Evolutionary conservation across 2,888 invertebrate species (phyloP), one percentile per base, ranked within the genome.

Genomic region (Syritta pipiens): DNA sequence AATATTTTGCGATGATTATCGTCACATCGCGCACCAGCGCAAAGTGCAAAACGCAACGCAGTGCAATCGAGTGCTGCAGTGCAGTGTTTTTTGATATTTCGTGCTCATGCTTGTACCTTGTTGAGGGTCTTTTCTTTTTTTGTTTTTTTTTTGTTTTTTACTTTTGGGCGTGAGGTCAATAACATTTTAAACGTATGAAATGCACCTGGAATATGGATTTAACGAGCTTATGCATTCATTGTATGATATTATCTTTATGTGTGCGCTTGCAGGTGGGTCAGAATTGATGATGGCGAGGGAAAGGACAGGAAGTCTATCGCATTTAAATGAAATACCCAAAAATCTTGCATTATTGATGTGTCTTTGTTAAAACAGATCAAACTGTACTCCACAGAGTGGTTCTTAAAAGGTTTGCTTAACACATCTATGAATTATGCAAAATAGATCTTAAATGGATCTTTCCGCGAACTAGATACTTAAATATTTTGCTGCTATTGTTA

Each of bases 1-100:
- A 71, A 72, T 72, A 77, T 77, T 65, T 77, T 48, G 59, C 32
- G 77, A 71, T 72, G 65, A 67, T 72, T 72, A 77, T 77, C 74
- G 53, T 37, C 71, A 71, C 77, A 46, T 60, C 40, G 69, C 9
- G 24, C 7, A 35, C 32, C 65, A 46, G 30, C 30, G 30, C 4
- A 14, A 40, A 60, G 5, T 5, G 12, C 3, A 4, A 4, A 24
- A 22, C 10, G 12, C 5, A 19, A 32, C 7, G 26, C 37, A 42
- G 37, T 9, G 9, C 9, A 40, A 17, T 40, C 37, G 37, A 57
- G 48, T 35, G 30, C 51, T 14, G 12, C 46, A 5, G 37, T 7
- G 19, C 37, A 28, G 59, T 2, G 42, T 20, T 14, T 68, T 59
- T 68, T 59, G 49, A 59, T 59, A 59, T 59, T 59, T 24, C 26